Base-by-base conservation (phyloP, 2,113 vertebrate species). In the Lepidiolamprologus cunningtoni region DNA sequence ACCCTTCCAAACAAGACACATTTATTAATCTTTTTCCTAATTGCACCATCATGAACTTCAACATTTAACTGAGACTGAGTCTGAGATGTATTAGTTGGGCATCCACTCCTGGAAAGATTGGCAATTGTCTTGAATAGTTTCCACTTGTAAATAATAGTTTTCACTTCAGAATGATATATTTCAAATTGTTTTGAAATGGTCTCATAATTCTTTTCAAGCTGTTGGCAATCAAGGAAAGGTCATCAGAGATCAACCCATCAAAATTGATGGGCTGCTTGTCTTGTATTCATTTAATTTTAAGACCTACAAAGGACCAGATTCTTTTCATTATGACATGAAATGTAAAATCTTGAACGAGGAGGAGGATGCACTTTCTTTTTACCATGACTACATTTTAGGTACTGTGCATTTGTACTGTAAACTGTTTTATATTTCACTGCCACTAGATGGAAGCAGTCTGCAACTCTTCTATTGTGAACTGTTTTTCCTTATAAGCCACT, bases 361-460 rank as follows among this genome's bases (percentile, higher is more conserved):
- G 21, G 4, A 28, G 21, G 68, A 42, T 45, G 4, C 14, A 28
- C 33, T 45, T 42, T 54, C 9, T 42, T 58, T 14, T 26, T 50
- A 45, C 8, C n/a, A 71, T 42, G 12, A 71, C 68, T 73, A 26
- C 42, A 16, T 17, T 73, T 3, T 10, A 54, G 12, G 8, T 21
- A 6, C 31, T 57, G n/a, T 68, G 28, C 14, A 35, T 45, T 28
- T 37, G 3, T 19, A 37, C 19, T n/a, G 3, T 8, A n/a, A 50
- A 37, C 8, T 91, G 89, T 53, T 21, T 89, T 92, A 53, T 84
- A 7, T 58, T 10, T 21, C 35, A 19, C 35, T 17, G 28, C 94
- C 95, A 91, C 91, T 92, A 94, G 94, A 88, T 89, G 92, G 94
- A 21, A 63, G 89, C 90, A 93, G 45, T 86, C 7, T 19, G 9